Conservation (phyloP, 2,888 invertebrate species). For the Cantharis nigra region DNA sequence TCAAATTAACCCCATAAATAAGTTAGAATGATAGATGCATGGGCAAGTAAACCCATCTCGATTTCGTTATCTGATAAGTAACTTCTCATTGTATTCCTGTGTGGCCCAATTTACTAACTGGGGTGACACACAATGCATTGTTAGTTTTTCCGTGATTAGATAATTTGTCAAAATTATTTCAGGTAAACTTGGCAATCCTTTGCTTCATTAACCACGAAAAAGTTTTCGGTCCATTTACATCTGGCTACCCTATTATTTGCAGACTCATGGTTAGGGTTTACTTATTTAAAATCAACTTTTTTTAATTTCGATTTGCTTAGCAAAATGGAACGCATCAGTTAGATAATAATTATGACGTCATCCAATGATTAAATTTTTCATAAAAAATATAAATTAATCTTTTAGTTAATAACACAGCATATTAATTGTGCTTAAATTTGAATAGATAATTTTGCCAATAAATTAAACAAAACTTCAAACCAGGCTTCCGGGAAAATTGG, state of each 20-base stretch:
- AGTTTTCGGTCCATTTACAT: neutral
- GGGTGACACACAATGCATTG: conserved; percentile 21
- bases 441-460: neutral
- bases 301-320: too few species aligned
- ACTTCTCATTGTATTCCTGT: conserved; percentile 40
- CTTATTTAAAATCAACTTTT: too few species aligned
- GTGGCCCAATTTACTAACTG: conserved; percentile 40
- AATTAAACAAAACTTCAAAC: neutral
- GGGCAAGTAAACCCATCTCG: conserved; percentile 32
- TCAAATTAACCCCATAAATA: conserved; percentile 28
- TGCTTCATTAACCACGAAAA: conserved; percentile 14
- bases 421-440: neutral
- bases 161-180: conserved; percentile 17
- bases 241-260: neutral
- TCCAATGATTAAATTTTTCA: neutral
- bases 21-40: conserved; percentile 36
- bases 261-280: neutral
- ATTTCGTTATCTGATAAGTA: conserved; percentile 42
- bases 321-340: neutral
- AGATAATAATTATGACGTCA: neutral
- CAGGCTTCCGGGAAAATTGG: neutral
- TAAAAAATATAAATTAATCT: neutral
- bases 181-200: conserved; percentile 4
- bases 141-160: conserved; percentile 13
- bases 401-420: too few species aligned